These are phyloP conservation scores for Tetanocera ferruginea DNA, from an alignment of 2,888 invertebrate species.

Conservation along the genomic window DNA sequence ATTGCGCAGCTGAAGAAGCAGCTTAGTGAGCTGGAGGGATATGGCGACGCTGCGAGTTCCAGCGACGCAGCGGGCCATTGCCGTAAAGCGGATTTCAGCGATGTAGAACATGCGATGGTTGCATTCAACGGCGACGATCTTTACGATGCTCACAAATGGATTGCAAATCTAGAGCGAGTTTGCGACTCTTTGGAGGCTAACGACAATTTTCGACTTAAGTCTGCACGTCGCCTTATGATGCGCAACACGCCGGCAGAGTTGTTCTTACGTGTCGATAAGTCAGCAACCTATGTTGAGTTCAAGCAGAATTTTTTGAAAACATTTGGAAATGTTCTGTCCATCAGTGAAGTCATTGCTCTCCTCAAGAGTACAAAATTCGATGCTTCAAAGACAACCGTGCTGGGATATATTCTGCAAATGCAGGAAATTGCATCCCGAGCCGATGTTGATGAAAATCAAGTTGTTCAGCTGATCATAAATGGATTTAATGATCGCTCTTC, in stretches of 20 bases:
- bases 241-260: not conserved
- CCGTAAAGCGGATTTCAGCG: constrained; percentile 4
- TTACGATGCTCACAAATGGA: constrained; percentile 2
- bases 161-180: not conserved
- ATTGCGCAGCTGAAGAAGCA: not conserved
- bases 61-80: not conserved
- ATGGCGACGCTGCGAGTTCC: not conserved
- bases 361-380: not conserved
- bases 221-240: not conserved
- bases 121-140: not conserved
- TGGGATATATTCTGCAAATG: constrained; percentile 15
- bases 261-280: constrained; percentile 1
- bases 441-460: not conserved
- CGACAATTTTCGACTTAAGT: not conserved
- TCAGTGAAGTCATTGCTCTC: not conserved
- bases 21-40: not conserved
- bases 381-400: not conserved
- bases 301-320: not conserved
- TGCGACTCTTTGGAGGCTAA: not conserved
- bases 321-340: constrained; percentile 3
- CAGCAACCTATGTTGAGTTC: not conserved
- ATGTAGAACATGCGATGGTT: not conserved
- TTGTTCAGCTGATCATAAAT: not conserved
- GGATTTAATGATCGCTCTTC: constrained; percentile 10
- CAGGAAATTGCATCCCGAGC: constrained; percentile 11